These are phyloP conservation scores for Pan troglodytes DNA, from an alignment of 2,113 vertebrate genomes.

Conservation along the genomic window DNA sequence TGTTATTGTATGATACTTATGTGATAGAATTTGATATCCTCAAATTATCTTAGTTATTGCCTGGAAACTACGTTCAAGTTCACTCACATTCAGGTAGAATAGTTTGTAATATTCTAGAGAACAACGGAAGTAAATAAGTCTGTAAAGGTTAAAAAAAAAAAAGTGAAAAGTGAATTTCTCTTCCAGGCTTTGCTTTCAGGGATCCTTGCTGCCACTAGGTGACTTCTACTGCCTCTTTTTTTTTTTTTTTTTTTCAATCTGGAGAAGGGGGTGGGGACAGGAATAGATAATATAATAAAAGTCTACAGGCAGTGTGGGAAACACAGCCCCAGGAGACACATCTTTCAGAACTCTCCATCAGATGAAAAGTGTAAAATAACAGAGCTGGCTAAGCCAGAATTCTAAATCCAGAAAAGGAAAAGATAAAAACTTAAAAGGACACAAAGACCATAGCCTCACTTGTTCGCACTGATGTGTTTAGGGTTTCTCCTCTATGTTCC, in stretches of 20 bases:
- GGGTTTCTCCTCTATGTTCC: background rate
- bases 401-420: slow-evolving; percentile 12
- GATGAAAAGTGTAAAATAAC: background rate
- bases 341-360: background rate
- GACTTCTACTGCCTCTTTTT: background rate
- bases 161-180: background rate
- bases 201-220: background rate
- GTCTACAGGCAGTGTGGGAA: background rate
- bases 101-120: background rate
- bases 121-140: background rate
- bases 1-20: background rate
- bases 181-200: background rate
- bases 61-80: background rate
- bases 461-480: background rate
- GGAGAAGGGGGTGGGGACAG: background rate
- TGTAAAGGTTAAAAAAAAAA: background rate
- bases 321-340: background rate
- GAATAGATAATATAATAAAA: background rate
- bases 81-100: background rate
- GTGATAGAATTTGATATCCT: background rate
- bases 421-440: background rate
- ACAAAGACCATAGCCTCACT: background rate
- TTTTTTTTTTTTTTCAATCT: background rate
- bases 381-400: background rate
- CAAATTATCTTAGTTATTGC: background rate